Evolutionary conservation across 2,888 invertebrate species (phyloP).

Genomic region (Sarcophaga variegata): DNA sequence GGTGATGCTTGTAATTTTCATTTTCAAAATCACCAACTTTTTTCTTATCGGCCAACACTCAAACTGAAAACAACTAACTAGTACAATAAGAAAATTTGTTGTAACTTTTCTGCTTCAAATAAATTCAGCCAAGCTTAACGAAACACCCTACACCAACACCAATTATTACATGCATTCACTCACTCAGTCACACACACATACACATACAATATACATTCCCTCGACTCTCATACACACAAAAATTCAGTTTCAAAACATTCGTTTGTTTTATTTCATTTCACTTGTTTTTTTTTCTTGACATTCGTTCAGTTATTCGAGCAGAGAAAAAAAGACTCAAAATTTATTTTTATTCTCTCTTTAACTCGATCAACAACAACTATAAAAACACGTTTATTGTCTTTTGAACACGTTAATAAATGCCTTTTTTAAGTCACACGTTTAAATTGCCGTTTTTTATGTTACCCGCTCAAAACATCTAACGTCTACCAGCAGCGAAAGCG

Average conservation of each 20-base stretch:
- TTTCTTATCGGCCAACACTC: conserved; percentile 18
- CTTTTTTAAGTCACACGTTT: conserved; percentile 17
- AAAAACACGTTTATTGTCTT: conserved; percentile 49
- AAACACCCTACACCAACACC: not conserved
- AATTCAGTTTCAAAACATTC: conserved; percentile 24
- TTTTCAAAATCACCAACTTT: conserved; percentile 60
- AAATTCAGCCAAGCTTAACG: conserved; percentile 55
- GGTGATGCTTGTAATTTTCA: conserved; percentile 37
- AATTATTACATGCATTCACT: not conserved
- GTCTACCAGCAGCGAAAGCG: conserved; percentile 70
- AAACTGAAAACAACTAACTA: conserved; percentile 25
- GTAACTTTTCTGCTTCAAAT: conserved; percentile 24
- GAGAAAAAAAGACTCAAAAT: conserved; percentile 25
- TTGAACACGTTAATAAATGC: conserved; percentile 42
- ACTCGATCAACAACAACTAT: conserved; percentile 40
- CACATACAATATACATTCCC: conserved; percentile 15
- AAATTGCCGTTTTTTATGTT: conserved; percentile 20
- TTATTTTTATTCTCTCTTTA: conserved; percentile 18
- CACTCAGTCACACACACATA: conserved; percentile 11
- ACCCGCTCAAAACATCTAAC: conserved; percentile 63
- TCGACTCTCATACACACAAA: conserved; percentile 25
- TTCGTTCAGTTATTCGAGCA: conserved; percentile 19
- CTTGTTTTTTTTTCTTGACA: conserved; percentile 49
- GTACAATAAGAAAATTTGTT: conserved; percentile 19
- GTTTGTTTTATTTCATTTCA: conserved; percentile 37